phyloP scores from a whole-genome alignment of 2,113 vertebrate genomes.

The Albula goreensis region DNA sequence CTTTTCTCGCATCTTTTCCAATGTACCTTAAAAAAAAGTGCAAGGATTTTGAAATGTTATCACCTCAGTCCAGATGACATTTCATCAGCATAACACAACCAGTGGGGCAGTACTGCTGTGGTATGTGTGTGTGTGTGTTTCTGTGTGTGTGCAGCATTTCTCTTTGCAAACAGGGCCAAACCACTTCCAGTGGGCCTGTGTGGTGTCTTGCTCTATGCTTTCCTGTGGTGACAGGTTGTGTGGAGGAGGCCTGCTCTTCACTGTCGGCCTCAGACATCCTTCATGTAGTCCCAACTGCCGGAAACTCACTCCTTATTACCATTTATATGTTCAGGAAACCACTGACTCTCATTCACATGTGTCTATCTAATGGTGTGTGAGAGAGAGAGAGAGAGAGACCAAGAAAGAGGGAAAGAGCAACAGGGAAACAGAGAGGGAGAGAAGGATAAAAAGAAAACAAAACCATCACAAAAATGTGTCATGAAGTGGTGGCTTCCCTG shows the following conservation, averaged over 20 bases:
- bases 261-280: slow-evolving; percentile 13
- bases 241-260: slow-evolving; percentile 41
- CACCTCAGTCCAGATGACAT: slow-evolving; percentile 1
- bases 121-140: background rate
- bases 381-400: slow-evolving; percentile 1
- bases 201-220: slow-evolving; percentile 52
- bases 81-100: background rate
- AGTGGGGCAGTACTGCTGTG: background rate
- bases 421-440: slow-evolving; percentile 31
- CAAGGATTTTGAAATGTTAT: background rate
- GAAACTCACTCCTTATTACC: slow-evolving; percentile 55
- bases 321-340: slow-evolving; percentile 50
- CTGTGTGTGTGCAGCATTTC: background rate
- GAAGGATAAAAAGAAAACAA: slow-evolving; percentile 13
- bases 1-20: background rate
- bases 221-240: background rate
- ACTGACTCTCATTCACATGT: slow-evolving; percentile 58
- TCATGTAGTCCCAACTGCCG: slow-evolving; percentile 53
- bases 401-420: background rate
- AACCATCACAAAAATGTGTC: slow-evolving; percentile 31
- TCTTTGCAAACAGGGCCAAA: background rate
- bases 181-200: slow-evolving; percentile 58
- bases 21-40: background rate
- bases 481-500: background rate
- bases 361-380: slow-evolving; percentile 22